Evolutionary conservation across 2,888 invertebrate species (phyloP).

Genomic region (Myathropa florea): DNA sequence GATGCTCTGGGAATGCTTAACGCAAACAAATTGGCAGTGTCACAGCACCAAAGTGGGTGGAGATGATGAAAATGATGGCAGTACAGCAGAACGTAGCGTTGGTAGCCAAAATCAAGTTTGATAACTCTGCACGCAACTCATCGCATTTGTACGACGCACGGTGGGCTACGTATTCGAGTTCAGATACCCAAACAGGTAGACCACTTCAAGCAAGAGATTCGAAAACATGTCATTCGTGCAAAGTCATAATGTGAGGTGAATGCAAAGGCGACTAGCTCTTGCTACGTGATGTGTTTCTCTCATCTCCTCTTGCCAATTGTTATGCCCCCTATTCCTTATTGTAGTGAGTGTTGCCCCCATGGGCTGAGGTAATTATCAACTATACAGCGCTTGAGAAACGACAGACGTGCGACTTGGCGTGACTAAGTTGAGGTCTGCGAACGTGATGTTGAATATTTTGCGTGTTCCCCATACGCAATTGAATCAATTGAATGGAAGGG

Average conservation of each 20-base stretch:
- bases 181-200: not conserved
- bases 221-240: constrained; percentile 59
- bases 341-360: constrained; percentile 27
- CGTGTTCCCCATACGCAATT: not conserved
- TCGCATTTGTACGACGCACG: no score
- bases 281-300: constrained; percentile 51
- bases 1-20: constrained; percentile 34
- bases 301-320: constrained; percentile 14
- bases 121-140: constrained; percentile 52
- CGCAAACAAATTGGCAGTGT: constrained; percentile 15
- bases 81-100: not conserved
- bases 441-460: constrained; percentile 19
- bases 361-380: constrained; percentile 48
- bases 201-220: not conserved
- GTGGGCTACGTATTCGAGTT: not conserved
- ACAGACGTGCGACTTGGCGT: constrained; percentile 34
- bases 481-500: not conserved
- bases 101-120: constrained; percentile 48
- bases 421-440: constrained; percentile 49
- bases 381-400: constrained; percentile 12
- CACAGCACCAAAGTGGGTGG: constrained; percentile 2
- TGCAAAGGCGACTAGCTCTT: constrained; percentile 39
- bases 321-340: constrained; percentile 1
- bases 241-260: constrained; percentile 56
- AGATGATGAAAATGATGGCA: not conserved